Evolutionary conservation across 2,888 invertebrate genomes (phyloP).

Genomic region (Dascillus cervinus): DNA sequence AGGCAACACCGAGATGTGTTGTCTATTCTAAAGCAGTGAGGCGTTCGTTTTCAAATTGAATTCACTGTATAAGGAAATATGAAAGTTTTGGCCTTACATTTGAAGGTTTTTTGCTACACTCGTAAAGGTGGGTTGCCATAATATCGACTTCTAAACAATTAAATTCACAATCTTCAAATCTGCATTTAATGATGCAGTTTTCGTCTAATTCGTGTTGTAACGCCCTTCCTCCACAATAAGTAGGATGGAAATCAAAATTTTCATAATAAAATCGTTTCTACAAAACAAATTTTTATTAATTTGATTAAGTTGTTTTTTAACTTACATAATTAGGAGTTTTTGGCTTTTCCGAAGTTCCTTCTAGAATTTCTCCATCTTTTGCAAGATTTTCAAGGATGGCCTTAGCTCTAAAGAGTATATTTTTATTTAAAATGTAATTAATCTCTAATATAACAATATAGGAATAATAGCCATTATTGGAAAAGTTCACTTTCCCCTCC

Average conservation of each 20-base stretch:
- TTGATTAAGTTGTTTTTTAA: background rate
- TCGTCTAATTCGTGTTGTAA: constrained; percentile 26
- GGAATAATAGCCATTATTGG: no score
- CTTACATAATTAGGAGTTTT: background rate
- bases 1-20: no score
- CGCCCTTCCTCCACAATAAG: constrained; percentile 6
- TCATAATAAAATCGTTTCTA: constrained; percentile 7
- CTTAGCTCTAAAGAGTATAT: constrained; percentile 10
- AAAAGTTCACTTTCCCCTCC: no score
- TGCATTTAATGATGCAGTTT: constrained; percentile 30
- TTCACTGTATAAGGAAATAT: no score
- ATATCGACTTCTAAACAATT: constrained; percentile 23
- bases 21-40: no score
- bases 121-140: constrained; percentile 29
- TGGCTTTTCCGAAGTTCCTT: background rate
- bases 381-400: constrained; percentile 10
- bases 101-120: constrained; percentile 27
- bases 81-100: constrained; percentile 22
- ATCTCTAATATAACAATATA: no score
- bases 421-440: constrained; percentile 8
- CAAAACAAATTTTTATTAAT: background rate
- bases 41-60: background rate
- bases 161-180: constrained; percentile 32
- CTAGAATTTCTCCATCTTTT: constrained; percentile 1
- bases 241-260: constrained; percentile 12